phyloP scores from a whole-genome alignment of 2,888 invertebrate genomes.

The Parelbella ahira region DNA sequence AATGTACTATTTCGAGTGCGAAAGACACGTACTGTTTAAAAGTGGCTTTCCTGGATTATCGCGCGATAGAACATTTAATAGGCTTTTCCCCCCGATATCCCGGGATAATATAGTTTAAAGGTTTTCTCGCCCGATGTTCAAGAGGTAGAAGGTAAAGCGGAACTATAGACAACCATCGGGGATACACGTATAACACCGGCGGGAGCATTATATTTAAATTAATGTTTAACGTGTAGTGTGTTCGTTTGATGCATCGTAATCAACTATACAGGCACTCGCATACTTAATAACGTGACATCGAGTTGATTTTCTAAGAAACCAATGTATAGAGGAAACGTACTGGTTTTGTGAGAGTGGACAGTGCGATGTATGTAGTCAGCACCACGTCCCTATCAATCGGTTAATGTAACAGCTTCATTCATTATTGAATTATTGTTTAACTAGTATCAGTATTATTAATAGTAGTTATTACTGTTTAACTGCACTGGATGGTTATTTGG shows the following conservation, averaged over 20 bases:
- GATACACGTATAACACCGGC: conserved; percentile 22
- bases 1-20: conserved; percentile 20
- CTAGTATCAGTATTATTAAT: no score
- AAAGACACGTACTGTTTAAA: conserved; percentile 4
- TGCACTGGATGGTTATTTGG: no score
- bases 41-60: conserved; percentile 13
- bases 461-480: no score
- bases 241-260: conserved; percentile 17
- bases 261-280: conserved; percentile 9
- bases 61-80: no score
- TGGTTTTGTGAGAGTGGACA: neutral
- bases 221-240: conserved; percentile 16
- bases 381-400: no score
- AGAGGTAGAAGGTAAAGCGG: conserved; percentile 8
- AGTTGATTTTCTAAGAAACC: conserved; percentile 12
- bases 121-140: conserved; percentile 15
- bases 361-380: no score
- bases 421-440: no score
- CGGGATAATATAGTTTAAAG: conserved; percentile 23
- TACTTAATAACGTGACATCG: conserved; percentile 8
- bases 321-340: conserved; percentile 10
- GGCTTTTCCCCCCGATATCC: no score
- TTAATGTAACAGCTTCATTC: no score
- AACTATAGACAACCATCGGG: conserved; percentile 22
- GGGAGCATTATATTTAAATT: conserved; percentile 22